Base-by-base conservation (phyloP, 2,113 vertebrate genomes). In the Camelus bactrianus region DNA sequence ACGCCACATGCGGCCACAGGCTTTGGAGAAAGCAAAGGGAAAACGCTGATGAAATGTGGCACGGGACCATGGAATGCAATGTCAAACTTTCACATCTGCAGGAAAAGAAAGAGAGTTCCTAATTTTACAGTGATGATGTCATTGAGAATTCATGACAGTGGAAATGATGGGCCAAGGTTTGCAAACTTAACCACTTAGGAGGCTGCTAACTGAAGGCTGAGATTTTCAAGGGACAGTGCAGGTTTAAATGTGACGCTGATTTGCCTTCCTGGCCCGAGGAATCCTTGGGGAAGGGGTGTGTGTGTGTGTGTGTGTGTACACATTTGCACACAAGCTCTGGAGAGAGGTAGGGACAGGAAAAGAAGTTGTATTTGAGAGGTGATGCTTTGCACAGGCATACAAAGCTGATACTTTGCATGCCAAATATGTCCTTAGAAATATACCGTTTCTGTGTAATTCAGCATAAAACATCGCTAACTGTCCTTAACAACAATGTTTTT, bases 51-150 rank as follows among this genome's bases (percentile, higher is more conserved):
- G 99, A 99, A 99, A 99, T 99, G 99, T 99, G 99, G 99, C 99
- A 99, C 98, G 96, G 99, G 98, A 98, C 99, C 99, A 99, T 98
- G 99, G 99, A 99, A 99, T 99, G 99, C 98, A 98, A 99, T 99
- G 99, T 99, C 99, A 99, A 98, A 98, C 98, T 99, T 99, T 98
- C 99, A 99, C 99, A 99, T 99, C 99, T 99, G 99, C 99, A 99
- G 98, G 99, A 99, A 99, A 97, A 99, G 99, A 99, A 99, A 98
- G 99, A 98, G 98, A 98, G 98, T 98, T 99, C 99, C 99, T 99
- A 99, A 99, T 99, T 99, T 99, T 99, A 99, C 98, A 99, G 98
- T 99, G 99, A 99, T 99, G 99, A 99, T 99, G 99, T 99, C 99
- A 99, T 98, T 98, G 98, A 98, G 98, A 98, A 98, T 98, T 99